phyloP scores from a whole-genome alignment of 1,140 invertebrate species.

The Aculops lycopersici region DNA sequence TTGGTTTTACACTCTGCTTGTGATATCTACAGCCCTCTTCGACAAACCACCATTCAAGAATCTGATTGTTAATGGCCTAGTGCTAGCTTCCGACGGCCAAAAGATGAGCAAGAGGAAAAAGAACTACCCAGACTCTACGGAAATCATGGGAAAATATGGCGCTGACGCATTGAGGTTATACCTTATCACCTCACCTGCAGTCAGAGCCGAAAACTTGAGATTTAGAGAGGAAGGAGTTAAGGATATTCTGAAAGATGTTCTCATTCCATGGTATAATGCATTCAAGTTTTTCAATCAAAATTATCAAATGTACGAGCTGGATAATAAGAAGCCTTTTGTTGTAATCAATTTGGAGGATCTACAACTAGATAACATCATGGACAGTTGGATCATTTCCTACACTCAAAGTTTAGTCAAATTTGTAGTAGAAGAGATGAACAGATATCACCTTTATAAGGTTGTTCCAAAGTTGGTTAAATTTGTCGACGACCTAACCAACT shows the following conservation, averaged over 20 bases:
- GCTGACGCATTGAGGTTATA: conserved; percentile 83
- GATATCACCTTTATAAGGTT: conserved; percentile 75
- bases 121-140: conserved; percentile 86
- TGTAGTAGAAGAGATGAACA: conserved; percentile 60
- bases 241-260: conserved; percentile 85
- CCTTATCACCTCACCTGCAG: conserved; percentile 89
- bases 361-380: conserved; percentile 48
- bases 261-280: conserved; percentile 95
- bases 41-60: conserved; percentile 91
- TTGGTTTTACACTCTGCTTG: conserved; percentile 92
- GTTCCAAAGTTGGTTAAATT: conserved; percentile 71
- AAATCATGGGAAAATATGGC: conserved; percentile 67
- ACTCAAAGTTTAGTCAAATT: conserved; percentile 65
- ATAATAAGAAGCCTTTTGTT: conserved; percentile 13
- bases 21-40: conserved; percentile 81
- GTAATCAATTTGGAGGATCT: conserved; percentile 6
- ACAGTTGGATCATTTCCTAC: conserved; percentile 83
- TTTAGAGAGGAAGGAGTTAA: conserved; percentile 91
- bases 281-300: conserved; percentile 83
- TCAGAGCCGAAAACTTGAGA: conserved; percentile 69
- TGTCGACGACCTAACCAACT: conserved; percentile 88
- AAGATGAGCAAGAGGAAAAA: conserved; percentile 99
- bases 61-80: conserved; percentile 72
- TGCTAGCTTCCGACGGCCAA: conserved; percentile 76
- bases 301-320: conserved; percentile 43